Evolutionary conservation across 2,888 invertebrate genomes (phyloP), one percentile per base, ranked within the genome.

Genomic region (Tachina fera): DNA sequence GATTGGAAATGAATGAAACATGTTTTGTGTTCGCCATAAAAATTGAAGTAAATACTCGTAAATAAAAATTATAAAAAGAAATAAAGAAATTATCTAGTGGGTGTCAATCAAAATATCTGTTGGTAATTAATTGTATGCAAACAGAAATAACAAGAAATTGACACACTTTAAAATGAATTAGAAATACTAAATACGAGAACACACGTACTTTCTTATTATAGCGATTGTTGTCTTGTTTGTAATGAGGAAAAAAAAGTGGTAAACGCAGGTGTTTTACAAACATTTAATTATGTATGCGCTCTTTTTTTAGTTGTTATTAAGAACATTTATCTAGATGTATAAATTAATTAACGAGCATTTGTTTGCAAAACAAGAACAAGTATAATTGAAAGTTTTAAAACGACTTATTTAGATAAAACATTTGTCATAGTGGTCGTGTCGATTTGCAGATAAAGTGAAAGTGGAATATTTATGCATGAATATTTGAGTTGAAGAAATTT

Each of bases 41-140:
- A 47, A 67, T 45, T 16, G 0, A 41, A 43, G 65, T 31, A 68
- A 72, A 60, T 60, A n/a, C n/a, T n/a, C n/a, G n/a, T n/a, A 83
- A 78, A 71, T 43, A 60, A 70, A 60, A 56, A 43, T 39, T 19
- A 76, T 19, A 72, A 58, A 77, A 72, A 9, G 61, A 61, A 63
- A 72, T 63, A 77, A 72, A 11, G 61, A 61, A 63, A 72, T 63
- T 78, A 60, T 75, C 51, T 68, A 60, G 82, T 85, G 82, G 82
- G 85, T 85, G 85, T 82, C 78, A 85, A 85, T 85, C 78, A 78
- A 78, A 78, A 81, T 31, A 31, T 78, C 45, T 58, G 43, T 58
- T 65, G 60, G 74, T 76, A 77, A 76, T 83, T 76, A 77, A 76
- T 83, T 65, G 67, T 72, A 77, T 72, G 65, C 60, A 83, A 83